These are phyloP conservation scores for Tetragonula clypearis DNA, from an alignment of 1,140 invertebrate species.

Conservation along the genomic window DNA sequence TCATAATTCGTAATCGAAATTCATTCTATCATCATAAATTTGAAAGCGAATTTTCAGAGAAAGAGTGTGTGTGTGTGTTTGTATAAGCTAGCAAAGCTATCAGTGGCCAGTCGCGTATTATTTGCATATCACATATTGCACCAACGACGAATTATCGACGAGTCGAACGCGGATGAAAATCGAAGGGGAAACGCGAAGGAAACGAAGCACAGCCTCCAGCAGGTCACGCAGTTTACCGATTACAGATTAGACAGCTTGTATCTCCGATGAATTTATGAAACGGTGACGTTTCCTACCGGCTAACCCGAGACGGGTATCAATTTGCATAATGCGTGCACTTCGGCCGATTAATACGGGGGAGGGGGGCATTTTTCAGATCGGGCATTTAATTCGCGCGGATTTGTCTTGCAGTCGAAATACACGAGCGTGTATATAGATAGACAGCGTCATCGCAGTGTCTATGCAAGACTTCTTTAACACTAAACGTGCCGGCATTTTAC, in stretches of 20 bases:
- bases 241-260: constrained; percentile 15
- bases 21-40: too few species aligned
- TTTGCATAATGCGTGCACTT: constrained; percentile 34
- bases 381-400: background rate
- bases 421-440: too few species aligned
- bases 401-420: background rate
- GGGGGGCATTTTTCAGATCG: background rate
- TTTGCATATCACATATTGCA: constrained; percentile 33
- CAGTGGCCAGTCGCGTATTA: constrained; percentile 28
- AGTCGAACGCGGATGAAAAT: background rate
- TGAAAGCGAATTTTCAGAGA: too few species aligned
- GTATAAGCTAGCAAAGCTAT: too few species aligned
- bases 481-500: too few species aligned
- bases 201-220: background rate
- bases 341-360: constrained; percentile 10
- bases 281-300: background rate
- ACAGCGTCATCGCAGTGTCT: too few species aligned
- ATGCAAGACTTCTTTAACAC: too few species aligned
- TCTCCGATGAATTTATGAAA: constrained; percentile 33
- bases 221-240: background rate
- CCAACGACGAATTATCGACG: constrained; percentile 4
- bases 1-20: too few species aligned
- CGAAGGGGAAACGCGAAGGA: background rate
- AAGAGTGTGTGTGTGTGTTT: too few species aligned
- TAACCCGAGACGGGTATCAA: background rate